Percentiles rank a stretch among this genome's conserved stretches.
Evolutionary conservation across 2,888 invertebrate species (phyloP).

Genomic region (Chorisops tibialis): DNA sequence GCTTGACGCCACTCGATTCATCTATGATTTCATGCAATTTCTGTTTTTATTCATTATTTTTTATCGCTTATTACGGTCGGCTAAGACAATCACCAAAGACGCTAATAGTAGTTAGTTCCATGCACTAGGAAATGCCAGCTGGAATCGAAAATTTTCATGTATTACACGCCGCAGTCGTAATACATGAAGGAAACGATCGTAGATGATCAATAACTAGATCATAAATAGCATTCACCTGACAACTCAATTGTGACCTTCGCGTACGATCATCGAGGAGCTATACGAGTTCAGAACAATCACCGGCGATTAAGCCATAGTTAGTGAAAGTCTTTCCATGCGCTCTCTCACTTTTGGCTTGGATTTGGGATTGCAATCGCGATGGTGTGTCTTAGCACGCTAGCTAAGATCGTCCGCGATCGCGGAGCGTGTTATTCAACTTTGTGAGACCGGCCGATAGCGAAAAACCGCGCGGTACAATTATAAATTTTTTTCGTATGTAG

Average conservation of each 20-base stretch:
- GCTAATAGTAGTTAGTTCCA: no score
- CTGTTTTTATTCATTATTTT: no score
- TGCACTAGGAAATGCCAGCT: no score
- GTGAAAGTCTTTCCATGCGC: conserved; percentile 32
- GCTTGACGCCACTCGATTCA: no score
- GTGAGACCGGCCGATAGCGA: conserved; percentile 3
- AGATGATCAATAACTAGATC: no score
- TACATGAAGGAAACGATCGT: no score
- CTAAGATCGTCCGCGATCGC: not conserved
- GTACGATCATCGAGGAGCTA: not conserved
- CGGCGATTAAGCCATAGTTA: not conserved
- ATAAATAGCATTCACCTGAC: not conserved
- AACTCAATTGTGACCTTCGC: not conserved
- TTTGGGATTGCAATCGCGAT: not conserved
- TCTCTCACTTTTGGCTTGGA: conserved; percentile 5
- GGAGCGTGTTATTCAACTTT: conserved; percentile 19
- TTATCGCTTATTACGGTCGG: no score
- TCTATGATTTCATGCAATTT: no score
- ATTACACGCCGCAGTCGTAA: no score
- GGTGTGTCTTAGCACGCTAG: not conserved
- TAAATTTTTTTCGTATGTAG: conserved; percentile 19
- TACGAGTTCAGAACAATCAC: no score
- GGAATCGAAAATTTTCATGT: no score
- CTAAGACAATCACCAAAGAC: no score
- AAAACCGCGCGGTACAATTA: conserved; percentile 2